A percentile compares a stretch with the other conserved stretches of the same genome.
Evolutionary conservation across 53 echinoderm and acorn worm species (phyloP).

Genomic region (Henricia sp.): DNA sequence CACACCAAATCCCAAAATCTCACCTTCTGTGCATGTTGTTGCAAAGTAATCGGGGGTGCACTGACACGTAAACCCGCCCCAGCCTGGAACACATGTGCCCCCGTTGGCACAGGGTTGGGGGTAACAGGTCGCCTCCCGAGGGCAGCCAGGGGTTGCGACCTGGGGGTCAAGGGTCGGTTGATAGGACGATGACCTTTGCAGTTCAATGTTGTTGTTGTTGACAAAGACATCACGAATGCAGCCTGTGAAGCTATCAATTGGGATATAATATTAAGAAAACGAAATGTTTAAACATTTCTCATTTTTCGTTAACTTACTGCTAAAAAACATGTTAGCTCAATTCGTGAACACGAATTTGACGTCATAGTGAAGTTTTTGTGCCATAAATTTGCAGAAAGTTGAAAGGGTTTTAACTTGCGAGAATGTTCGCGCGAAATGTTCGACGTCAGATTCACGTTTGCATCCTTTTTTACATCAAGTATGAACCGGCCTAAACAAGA

Average conservation of each 20-base stretch:
- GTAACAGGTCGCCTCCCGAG: conserved; percentile 79
- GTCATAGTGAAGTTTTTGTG: too few relatives aligned
- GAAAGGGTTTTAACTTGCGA: too few relatives aligned
- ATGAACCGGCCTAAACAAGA: too few relatives aligned
- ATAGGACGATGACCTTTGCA: conserved; percentile 73
- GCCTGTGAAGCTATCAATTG: conserved; percentile 81
- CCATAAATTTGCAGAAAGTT: too few relatives aligned
- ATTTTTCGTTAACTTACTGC: too few relatives aligned
- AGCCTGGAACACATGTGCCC: conserved; percentile 75
- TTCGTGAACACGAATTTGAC: too few relatives aligned
- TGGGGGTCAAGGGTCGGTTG: conserved; percentile 68
- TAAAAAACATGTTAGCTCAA: too few relatives aligned
- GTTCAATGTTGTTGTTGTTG: conserved; percentile 65
- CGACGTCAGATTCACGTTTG: too few relatives aligned
- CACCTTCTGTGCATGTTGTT: conserved; percentile 86
- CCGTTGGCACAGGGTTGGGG: conserved; percentile 81
- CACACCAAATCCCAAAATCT: too few relatives aligned
- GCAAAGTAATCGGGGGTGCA: conserved; percentile 87
- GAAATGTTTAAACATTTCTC: background rate
- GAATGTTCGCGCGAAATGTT: too few relatives aligned
- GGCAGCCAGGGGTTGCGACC: conserved; percentile 84
- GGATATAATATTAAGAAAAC: background rate
- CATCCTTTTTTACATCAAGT: too few relatives aligned
- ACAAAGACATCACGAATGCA: conserved; percentile 82
- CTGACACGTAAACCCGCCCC: conserved; percentile 80